These are phyloP conservation scores for Chondrosia reniformis DNA, from an alignment of 37 sponge, comb jelly and placozoan genomes.

Conservation along the genomic window DNA sequence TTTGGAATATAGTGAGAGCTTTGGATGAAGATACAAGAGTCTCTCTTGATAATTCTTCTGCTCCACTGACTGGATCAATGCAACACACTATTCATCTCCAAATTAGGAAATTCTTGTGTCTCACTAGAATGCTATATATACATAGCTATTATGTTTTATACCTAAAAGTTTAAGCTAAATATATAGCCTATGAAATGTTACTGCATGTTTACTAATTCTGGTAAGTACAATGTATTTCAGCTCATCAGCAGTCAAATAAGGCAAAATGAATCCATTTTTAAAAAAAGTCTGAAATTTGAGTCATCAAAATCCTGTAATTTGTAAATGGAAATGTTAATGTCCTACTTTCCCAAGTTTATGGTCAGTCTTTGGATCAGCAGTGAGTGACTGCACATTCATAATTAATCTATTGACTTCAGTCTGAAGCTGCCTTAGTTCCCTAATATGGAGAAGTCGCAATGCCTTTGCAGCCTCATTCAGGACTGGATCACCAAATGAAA, in stretches of 20 bases:
- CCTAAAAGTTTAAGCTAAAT: no score
- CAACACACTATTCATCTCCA: no score
- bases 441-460: constrained; percentile 83
- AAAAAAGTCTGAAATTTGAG: neutral
- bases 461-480: constrained; percentile 86
- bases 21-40: no score
- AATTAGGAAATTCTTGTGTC: no score
- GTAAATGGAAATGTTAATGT: constrained; percentile 19
- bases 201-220: no score
- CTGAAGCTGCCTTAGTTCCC: constrained; percentile 83
- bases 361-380: constrained; percentile 96
- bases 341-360: constrained; percentile 88
- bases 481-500: constrained; percentile 71
- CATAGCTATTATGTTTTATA: no score
- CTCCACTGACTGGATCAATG: no score
- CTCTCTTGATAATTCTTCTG: no score
- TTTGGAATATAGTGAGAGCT: no score
- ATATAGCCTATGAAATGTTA: no score
- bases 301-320: neutral
- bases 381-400: constrained; percentile 81
- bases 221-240: no score
- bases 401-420: constrained; percentile 90
- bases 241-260: neutral
- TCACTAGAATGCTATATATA: no score
- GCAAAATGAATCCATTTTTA: neutral